Conservation (phyloP, 2,888 invertebrate species). For the Drosophila parthenogenetica region DNA sequence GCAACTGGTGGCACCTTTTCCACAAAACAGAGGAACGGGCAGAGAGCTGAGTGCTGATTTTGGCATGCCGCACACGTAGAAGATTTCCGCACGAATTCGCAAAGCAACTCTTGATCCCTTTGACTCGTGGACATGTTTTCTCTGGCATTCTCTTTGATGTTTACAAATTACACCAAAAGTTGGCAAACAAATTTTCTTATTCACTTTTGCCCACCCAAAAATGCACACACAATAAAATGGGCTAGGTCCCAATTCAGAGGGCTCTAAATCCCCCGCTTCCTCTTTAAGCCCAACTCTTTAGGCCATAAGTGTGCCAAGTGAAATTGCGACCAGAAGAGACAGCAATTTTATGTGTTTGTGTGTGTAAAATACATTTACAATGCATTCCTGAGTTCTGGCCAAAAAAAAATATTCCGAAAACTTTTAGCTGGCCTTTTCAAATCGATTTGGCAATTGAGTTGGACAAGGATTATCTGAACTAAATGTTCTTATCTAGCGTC, state of each 20-base stretch:
- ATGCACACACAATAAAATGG: conserved; percentile 72
- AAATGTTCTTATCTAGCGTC: not conserved
- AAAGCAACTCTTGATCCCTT: conserved; percentile 81
- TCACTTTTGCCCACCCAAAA: conserved; percentile 68
- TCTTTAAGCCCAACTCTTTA: conserved; percentile 3
- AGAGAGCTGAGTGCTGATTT: conserved; percentile 13
- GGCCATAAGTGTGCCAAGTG: conserved; percentile 68
- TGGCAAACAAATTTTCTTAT: conserved; percentile 80
- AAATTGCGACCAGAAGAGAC: conserved; percentile 67
- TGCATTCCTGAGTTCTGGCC: conserved; percentile 66
- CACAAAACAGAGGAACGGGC: conserved; percentile 4
- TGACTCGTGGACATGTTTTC: conserved; percentile 80
- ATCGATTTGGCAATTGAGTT: conserved; percentile 62
- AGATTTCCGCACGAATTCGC: conserved; percentile 81
- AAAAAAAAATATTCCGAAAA: conserved; percentile 43
- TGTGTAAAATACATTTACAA: conserved; percentile 67
- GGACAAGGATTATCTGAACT: conserved; percentile 9
- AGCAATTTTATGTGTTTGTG: conserved; percentile 56
- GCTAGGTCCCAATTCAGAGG: conserved; percentile 26
- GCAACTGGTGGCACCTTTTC: conserved; percentile 46
- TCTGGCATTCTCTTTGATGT: conserved; percentile 77
- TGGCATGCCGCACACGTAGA: conserved; percentile 79
- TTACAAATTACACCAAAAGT: conserved; percentile 81
- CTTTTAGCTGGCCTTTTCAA: conserved; percentile 29
- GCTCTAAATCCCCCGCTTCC: conserved; percentile 5